Conservation (phyloP, 2,797 vertebrate genomes). For the Thunnus albacares region DNA sequence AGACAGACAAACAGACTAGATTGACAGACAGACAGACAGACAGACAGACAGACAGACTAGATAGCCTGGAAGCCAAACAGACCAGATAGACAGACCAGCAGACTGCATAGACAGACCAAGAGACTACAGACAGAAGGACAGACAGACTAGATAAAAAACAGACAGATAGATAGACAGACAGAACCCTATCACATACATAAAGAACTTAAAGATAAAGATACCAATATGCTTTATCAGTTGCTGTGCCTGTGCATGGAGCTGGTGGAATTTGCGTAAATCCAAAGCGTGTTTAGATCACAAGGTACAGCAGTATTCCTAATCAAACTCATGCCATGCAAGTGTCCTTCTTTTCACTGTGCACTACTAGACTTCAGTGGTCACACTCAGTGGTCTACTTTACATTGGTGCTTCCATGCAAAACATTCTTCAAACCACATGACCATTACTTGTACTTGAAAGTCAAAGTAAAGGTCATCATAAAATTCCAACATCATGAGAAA, state of each 20-base stretch:
- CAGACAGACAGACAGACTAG: background rate
- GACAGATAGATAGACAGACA: background rate
- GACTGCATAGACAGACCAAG: background rate
- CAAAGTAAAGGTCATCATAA: conserved; percentile 22
- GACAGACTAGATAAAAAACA: background rate
- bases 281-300: conserved; percentile 13
- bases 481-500: background rate
- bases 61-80: too few relatives aligned
- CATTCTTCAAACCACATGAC: conserved; percentile 59
- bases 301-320: conserved; percentile 38
- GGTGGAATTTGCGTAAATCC: background rate
- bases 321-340: conserved; percentile 80
- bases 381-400: conserved; percentile 21
- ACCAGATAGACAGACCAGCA: background rate
- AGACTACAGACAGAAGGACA: background rate
- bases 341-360: conserved; percentile 32
- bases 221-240: conserved; percentile 3
- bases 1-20: background rate
- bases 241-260: conserved; percentile 21
- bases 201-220: conserved; percentile 2
- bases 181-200: background rate
- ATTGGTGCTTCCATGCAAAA: conserved; percentile 75
- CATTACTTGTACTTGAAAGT: conserved; percentile 10
- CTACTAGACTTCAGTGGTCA: conserved; percentile 14
- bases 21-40: background rate